phyloP scores from a whole-genome alignment of 2,797 vertebrate species.

The Lacerta viridis region DNA sequence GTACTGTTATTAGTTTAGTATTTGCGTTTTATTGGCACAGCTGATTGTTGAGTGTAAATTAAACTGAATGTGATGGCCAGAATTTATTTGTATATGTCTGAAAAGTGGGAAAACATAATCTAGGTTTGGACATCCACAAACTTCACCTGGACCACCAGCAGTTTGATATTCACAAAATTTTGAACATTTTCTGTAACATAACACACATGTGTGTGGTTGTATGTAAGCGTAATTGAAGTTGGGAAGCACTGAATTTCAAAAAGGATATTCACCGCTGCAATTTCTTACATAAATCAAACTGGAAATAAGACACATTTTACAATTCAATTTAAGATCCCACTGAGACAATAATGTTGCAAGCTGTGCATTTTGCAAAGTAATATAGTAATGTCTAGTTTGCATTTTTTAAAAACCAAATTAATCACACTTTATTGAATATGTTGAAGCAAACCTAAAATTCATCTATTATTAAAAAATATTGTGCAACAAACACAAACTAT shows the following conservation, averaged over 20 bases:
- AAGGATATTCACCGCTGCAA: constrained; percentile 83
- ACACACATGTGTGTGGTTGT: not conserved
- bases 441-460: constrained; percentile 87
- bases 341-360: constrained; percentile 91
- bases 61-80: not conserved
- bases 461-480: constrained; percentile 89
- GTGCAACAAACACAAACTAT: constrained; percentile 87
- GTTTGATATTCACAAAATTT: not conserved
- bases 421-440: constrained; percentile 89
- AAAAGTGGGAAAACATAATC: not conserved
- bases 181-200: not conserved
- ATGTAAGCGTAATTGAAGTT: constrained; percentile 26
- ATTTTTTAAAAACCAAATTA: constrained; percentile 91
- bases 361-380: constrained; percentile 89
- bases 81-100: not conserved
- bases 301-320: constrained; percentile 89
- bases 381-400: constrained; percentile 90
- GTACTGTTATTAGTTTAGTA: not conserved
- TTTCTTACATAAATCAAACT: constrained; percentile 89
- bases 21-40: not conserved
- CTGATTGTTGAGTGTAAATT: not conserved
- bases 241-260: constrained; percentile 83
- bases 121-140: not conserved
- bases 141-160: not conserved
- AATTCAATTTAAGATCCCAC: constrained; percentile 91